phyloP scores from a whole-genome alignment of 2,797 vertebrate species.

The Ptychadena robeensis region DNA sequence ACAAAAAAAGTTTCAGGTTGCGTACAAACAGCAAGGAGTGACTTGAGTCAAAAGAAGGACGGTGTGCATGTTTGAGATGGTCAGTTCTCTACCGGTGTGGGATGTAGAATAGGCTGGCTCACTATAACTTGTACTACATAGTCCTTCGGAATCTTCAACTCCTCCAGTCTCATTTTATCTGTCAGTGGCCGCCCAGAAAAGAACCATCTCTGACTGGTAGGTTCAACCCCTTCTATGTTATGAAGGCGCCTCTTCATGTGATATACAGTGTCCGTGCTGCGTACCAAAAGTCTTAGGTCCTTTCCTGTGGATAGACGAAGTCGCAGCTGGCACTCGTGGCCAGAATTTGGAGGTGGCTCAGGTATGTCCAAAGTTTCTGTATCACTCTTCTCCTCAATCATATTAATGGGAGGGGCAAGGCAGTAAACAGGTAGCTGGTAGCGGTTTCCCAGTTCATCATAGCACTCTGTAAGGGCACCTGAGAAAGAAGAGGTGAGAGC shows the following conservation, averaged over 20 bases:
- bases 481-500: constrained; percentile 49
- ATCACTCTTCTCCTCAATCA: constrained; percentile 95
- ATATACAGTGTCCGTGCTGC: constrained; percentile 91
- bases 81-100: constrained; percentile 90
- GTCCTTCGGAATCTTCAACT: constrained; percentile 97
- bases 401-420: constrained; percentile 95
- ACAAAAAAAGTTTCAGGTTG: constrained; percentile 47
- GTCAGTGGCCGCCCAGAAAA: constrained; percentile 95
- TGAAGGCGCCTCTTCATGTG: constrained; percentile 95
- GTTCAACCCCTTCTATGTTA: constrained; percentile 85
- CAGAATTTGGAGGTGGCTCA: constrained; percentile 85
- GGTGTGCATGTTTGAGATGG: constrained; percentile 32
- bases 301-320: constrained; percentile 94
- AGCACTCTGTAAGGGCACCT: constrained; percentile 97
- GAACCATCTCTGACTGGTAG: constrained; percentile 92
- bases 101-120: constrained; percentile 89
- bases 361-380: constrained; percentile 87
- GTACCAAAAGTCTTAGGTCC: constrained; percentile 89
- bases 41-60: constrained; percentile 40
- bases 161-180: constrained; percentile 94
- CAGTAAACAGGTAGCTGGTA: constrained; percentile 98
- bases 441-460: constrained; percentile 97
- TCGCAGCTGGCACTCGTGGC: constrained; percentile 92
- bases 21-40: constrained; percentile 60
- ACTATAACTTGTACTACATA: constrained; percentile 98